Percentiles rank a stretch among this genome's conserved stretches.
phyloP scores from a whole-genome alignment of 2,888 invertebrate genomes.

The Lasioglossum malachurum region DNA sequence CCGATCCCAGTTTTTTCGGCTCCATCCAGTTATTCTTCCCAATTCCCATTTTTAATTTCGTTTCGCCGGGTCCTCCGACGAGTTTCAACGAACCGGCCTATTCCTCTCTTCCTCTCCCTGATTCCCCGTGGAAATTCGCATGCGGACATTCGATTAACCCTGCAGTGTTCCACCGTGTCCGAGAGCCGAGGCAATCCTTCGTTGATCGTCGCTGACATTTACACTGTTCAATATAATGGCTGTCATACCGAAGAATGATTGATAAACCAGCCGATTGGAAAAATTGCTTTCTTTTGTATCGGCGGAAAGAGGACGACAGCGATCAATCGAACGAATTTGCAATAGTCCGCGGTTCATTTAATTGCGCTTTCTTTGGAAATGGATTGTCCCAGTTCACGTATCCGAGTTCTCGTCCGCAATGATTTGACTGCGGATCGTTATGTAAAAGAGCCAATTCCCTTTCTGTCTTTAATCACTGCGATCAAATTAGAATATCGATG shows the following conservation, averaged over 20 bases:
- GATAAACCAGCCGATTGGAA: conserved; percentile 2
- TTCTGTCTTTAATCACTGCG: background rate
- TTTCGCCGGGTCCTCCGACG: background rate
- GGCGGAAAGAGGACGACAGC: background rate
- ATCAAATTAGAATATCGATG: background rate
- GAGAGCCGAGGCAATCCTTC: background rate
- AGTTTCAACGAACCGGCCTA: conserved; percentile 11
- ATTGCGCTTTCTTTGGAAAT: background rate
- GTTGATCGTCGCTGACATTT: conserved; percentile 3
- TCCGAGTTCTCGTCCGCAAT: background rate
- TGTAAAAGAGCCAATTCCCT: background rate
- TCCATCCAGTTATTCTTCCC: background rate
- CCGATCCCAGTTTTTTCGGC: background rate
- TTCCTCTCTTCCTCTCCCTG: background rate
- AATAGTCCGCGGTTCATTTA: background rate
- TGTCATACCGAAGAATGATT: background rate
- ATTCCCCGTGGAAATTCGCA: conserved; percentile 11
- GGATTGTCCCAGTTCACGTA: background rate
- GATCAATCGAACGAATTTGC: background rate
- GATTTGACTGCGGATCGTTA: background rate
- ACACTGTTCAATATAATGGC: background rate
- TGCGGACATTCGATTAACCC: conserved; percentile 1
- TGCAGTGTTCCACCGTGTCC: conserved; percentile 4
- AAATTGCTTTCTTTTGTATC: background rate
- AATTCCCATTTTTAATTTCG: conserved; percentile 22